These are phyloP conservation scores for Heliconius hermathena DNA, from an alignment of 1,140 invertebrate species.

Conservation along the genomic window DNA sequence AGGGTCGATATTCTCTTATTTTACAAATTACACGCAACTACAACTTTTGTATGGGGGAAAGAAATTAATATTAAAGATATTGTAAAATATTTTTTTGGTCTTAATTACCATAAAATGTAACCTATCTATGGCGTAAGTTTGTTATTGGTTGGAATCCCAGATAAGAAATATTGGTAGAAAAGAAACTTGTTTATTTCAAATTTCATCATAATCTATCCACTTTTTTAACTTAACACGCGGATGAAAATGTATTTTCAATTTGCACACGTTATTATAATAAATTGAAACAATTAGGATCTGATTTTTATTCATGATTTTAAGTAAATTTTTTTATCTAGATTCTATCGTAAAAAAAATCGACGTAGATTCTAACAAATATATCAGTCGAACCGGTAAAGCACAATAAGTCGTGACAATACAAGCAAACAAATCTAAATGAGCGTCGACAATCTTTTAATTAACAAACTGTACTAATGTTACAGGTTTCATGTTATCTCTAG, in stretches of 20 bases:
- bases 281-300: no score
- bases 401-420: conserved; percentile 63
- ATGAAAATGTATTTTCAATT: no score
- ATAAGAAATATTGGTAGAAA: no score
- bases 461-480: conserved; percentile 56
- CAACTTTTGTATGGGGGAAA: background rate
- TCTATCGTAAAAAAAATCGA: background rate
- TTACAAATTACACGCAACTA: conserved; percentile 18
- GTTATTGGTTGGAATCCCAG: no score
- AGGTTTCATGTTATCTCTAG: conserved; percentile 58
- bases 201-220: no score
- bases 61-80: background rate
- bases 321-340: background rate
- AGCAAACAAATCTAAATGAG: conserved; percentile 68
- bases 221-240: no score
- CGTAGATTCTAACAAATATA: background rate
- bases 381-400: conserved; percentile 41
- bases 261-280: no score
- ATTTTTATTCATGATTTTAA: no score
- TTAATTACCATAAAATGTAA: no score
- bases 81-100: background rate
- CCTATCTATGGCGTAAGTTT: no score
- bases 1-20: conserved; percentile 22
- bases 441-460: conserved; percentile 70
- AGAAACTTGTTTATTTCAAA: no score